Percentiles rank a stretch among this genome's conserved stretches.
Evolutionary conservation across 2,888 invertebrate species (phyloP).

Genomic region (Metacarcinus magister): DNA sequence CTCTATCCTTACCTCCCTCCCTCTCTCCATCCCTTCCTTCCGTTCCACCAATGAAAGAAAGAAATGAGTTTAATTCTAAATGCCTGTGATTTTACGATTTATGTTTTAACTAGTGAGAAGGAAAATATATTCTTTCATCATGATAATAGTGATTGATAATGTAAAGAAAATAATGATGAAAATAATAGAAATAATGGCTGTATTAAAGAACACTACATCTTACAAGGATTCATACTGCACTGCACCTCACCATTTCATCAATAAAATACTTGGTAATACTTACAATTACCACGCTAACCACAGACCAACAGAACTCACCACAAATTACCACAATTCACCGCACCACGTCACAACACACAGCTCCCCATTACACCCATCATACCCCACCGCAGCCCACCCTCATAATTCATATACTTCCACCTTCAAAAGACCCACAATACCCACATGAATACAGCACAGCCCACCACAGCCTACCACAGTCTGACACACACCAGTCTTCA

Average conservation of each 20-base stretch:
- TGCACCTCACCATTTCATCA: too few relatives aligned
- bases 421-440: too few relatives aligned
- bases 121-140: neutral
- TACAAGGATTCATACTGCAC: too few relatives aligned
- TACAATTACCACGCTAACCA: too few relatives aligned
- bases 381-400: neutral
- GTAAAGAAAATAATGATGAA: neutral
- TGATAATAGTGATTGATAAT: neutral
- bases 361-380: constrained; percentile 1
- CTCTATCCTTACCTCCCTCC: neutral
- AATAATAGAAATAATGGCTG: neutral
- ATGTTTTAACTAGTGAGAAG: too few relatives aligned
- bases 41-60: neutral
- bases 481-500: too few relatives aligned
- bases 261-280: too few relatives aligned
- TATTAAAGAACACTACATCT: too few relatives aligned
- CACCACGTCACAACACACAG: neutral
- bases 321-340: neutral
- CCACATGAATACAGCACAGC: too few relatives aligned
- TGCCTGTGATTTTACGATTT: neutral
- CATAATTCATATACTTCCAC: too few relatives aligned
- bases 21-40: neutral
- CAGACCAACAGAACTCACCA: neutral
- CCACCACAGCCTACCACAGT: too few relatives aligned
- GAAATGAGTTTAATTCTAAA: neutral